These are phyloP conservation scores for Brachypalpus laphriformis DNA, from an alignment of 2,888 invertebrate genomes.

Conservation along the genomic window DNA sequence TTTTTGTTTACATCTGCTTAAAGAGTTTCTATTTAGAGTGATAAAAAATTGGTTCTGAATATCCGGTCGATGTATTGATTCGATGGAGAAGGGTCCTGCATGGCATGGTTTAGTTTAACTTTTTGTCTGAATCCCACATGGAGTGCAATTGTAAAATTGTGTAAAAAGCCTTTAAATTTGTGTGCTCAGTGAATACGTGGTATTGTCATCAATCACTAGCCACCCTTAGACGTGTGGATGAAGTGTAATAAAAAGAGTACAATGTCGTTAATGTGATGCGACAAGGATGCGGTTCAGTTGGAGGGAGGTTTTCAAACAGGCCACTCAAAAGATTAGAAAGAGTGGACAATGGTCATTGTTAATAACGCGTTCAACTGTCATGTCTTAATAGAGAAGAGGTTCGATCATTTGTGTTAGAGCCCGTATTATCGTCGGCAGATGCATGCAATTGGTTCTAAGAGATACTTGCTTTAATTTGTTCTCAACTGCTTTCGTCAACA, in stretches of 20 bases:
- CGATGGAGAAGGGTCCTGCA: neutral
- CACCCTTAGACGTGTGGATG: slow-evolving; percentile 27
- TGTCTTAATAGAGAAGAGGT: slow-evolving; percentile 26
- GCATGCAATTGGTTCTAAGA: neutral
- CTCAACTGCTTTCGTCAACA: neutral
- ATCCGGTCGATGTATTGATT: slow-evolving; percentile 19
- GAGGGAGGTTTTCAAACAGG: slow-evolving; percentile 2
- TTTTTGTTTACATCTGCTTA: slow-evolving; percentile 74
- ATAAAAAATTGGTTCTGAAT: slow-evolving; percentile 48
- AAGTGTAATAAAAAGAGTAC: slow-evolving; percentile 46
- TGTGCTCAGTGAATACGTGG: slow-evolving; percentile 17
- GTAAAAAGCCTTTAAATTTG: slow-evolving; percentile 26
- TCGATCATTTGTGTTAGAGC: neutral
- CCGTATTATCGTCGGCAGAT: slow-evolving; percentile 5
- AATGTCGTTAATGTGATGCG: slow-evolving; percentile 52
- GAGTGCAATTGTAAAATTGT: slow-evolving; percentile 11
- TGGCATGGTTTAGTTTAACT: neutral
- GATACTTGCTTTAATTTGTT: neutral
- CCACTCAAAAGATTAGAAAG: neutral
- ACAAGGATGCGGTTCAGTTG: slow-evolving; percentile 27
- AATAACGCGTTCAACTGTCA: slow-evolving; percentile 4
- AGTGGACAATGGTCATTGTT: slow-evolving; percentile 39
- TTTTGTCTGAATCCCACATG: neutral
- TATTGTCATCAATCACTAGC: slow-evolving; percentile 60
- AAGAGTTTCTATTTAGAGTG: slow-evolving; percentile 47